phyloP scores from a whole-genome alignment of 2,888 invertebrate species.

The Vandiemenella viatica region DNA sequence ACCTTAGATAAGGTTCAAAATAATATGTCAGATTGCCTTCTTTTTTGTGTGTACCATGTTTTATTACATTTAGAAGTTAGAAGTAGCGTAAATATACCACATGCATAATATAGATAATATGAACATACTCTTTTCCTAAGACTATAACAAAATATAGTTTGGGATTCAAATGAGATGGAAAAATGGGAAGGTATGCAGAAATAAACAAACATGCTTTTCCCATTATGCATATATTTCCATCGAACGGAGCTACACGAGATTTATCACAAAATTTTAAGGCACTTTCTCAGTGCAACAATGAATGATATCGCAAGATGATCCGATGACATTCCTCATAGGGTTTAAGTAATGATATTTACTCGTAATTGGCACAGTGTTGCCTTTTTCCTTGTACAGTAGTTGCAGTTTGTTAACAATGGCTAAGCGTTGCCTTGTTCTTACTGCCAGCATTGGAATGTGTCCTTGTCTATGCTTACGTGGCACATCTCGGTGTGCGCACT shows the following conservation, averaged over 20 bases:
- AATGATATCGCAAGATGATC: constrained; percentile 16
- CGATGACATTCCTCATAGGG: constrained; percentile 6
- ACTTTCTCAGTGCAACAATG: constrained; percentile 19
- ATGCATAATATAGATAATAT: too few species aligned
- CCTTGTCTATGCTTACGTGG: constrained; percentile 12
- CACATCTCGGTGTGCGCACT: constrained; percentile 13
- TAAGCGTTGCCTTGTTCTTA: constrained; percentile 4
- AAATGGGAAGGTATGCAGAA: too few species aligned
- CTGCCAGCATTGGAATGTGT: constrained; percentile 14
- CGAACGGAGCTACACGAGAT: constrained; percentile 18
- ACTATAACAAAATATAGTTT: too few species aligned
- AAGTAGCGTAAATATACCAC: too few species aligned
- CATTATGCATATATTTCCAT: constrained; percentile 17
- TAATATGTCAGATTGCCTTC: too few species aligned
- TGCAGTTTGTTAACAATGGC: constrained; percentile 3
- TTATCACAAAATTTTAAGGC: constrained; percentile 19
- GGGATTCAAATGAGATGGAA: too few species aligned
- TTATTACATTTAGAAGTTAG: too few species aligned
- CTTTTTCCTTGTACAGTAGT: constrained; percentile 1
- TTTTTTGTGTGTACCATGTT: too few species aligned
- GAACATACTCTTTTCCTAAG: too few species aligned
- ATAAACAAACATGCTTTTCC: constrained; percentile 8
- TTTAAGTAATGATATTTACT: neutral
- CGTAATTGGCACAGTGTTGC: constrained; percentile 1
- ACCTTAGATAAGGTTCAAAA: too few species aligned